Conservation (phyloP, 2,888 invertebrate genomes). For the Melolontha melolontha region DNA sequence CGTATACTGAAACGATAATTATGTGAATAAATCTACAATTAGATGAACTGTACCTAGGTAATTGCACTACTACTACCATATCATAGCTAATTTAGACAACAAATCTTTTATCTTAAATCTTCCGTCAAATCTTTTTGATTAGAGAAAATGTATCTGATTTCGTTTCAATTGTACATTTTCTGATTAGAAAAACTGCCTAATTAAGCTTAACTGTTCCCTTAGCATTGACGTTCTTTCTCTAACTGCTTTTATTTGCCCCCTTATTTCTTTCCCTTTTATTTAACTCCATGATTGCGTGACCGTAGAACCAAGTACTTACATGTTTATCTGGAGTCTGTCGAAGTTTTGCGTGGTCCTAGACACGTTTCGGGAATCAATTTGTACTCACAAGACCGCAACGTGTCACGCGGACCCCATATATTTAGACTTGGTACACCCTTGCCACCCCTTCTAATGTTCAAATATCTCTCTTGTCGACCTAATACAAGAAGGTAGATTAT, state of each 20-base stretch:
- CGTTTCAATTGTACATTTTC: not conserved
- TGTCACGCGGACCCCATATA: slow-evolving; percentile 48
- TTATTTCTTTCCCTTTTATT: not conserved
- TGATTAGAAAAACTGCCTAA: slow-evolving; percentile 29
- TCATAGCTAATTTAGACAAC: too few species aligned
- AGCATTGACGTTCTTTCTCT: not conserved
- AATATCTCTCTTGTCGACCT: too few species aligned
- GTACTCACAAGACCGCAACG: slow-evolving; percentile 53
- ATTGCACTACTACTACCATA: too few species aligned
- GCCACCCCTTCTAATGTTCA: too few species aligned
- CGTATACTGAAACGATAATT: too few species aligned
- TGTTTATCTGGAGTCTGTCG: slow-evolving; percentile 48
- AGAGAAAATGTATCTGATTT: too few species aligned
- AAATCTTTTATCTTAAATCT: too few species aligned
- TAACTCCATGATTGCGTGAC: slow-evolving; percentile 44
- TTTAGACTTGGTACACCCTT: slow-evolving; percentile 3
- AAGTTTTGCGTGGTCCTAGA: slow-evolving; percentile 37
- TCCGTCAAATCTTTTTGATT: too few species aligned
- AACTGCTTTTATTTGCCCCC: not conserved
- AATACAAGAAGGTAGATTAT: too few species aligned
- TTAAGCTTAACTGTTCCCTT: slow-evolving; percentile 25
- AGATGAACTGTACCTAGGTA: too few species aligned
- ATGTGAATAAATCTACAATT: too few species aligned
- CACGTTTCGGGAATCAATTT: slow-evolving; percentile 56
- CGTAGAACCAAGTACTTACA: slow-evolving; percentile 48